These are phyloP conservation scores for Diloba caeruleocephala DNA, from an alignment of 2,888 invertebrate genomes.

Conservation along the genomic window DNA sequence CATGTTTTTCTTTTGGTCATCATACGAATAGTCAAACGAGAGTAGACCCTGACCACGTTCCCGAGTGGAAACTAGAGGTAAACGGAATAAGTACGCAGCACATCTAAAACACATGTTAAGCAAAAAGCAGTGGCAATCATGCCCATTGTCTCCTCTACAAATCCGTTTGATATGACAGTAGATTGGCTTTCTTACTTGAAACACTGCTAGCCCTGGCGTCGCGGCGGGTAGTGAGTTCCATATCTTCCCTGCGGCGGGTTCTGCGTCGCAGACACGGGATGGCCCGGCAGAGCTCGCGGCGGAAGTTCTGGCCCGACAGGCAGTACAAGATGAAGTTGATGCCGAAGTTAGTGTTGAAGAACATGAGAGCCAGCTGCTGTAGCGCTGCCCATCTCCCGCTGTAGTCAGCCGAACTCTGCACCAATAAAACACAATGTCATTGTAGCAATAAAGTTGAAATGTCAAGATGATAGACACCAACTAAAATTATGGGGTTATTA, in stretches of 20 bases:
- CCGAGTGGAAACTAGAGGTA: no score
- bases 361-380: conserved; percentile 91
- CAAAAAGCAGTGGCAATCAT: no score
- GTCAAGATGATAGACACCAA: no score
- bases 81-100: neutral
- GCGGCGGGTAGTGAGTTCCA: conserved; percentile 38
- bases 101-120: no score
- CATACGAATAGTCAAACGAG: no score
- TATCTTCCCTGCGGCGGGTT: conserved; percentile 28
- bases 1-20: no score
- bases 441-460: no score
- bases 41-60: no score
- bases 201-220: conserved; percentile 63
- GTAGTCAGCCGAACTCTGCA: conserved; percentile 64
- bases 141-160: no score
- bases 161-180: no score
- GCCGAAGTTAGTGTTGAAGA: conserved; percentile 95
- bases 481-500: no score
- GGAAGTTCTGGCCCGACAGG: conserved; percentile 94
- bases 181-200: conserved; percentile 65
- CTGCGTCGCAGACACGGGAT: conserved; percentile 61
- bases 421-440: conserved; percentile 22
- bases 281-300: conserved; percentile 85
- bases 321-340: conserved; percentile 95
- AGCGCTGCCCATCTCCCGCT: conserved; percentile 85